phyloP scores from a whole-genome alignment of 2,797 vertebrate species.

The Choloepus didactylus region DNA sequence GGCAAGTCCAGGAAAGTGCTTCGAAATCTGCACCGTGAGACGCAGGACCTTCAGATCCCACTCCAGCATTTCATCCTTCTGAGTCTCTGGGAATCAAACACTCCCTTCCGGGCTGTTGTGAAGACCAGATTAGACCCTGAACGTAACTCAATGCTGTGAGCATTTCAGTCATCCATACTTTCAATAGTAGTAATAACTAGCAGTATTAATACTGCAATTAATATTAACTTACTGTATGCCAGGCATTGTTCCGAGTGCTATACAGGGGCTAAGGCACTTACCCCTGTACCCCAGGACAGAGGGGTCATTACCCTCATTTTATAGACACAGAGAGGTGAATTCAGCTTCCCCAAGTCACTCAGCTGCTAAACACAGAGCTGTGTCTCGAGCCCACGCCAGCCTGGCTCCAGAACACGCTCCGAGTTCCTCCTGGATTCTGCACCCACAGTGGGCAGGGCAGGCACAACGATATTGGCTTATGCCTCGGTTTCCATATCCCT shows the following conservation, averaged over 20 bases:
- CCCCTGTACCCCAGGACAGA: background rate
- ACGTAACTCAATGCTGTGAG: background rate
- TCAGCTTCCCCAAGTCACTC: background rate
- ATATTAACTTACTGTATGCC: background rate
- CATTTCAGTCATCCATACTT: fast-evolving
- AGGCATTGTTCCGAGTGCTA: background rate
- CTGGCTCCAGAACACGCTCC: background rate
- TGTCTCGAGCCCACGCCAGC: background rate
- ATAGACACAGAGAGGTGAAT: background rate
- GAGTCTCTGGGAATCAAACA: background rate
- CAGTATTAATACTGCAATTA: background rate
- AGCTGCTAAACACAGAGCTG: no score
- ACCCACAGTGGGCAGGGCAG: fast-evolving
- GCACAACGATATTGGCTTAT: fast-evolving
- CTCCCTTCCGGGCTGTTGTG: background rate
- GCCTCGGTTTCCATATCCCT: background rate
- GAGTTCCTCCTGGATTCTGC: background rate
- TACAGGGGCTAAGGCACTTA: no score
- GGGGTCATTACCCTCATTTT: no score
- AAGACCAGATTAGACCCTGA: fast-evolving
- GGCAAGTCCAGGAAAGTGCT: background rate
- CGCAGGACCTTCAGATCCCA: background rate
- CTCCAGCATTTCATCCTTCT: background rate
- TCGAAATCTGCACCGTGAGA: background rate
- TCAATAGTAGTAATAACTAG: background rate